Percentiles rank a stretch among this genome's conserved stretches.
Conservation (phyloP, 2,797 vertebrate genomes). For the Eutrigla gurnardus region DNA sequence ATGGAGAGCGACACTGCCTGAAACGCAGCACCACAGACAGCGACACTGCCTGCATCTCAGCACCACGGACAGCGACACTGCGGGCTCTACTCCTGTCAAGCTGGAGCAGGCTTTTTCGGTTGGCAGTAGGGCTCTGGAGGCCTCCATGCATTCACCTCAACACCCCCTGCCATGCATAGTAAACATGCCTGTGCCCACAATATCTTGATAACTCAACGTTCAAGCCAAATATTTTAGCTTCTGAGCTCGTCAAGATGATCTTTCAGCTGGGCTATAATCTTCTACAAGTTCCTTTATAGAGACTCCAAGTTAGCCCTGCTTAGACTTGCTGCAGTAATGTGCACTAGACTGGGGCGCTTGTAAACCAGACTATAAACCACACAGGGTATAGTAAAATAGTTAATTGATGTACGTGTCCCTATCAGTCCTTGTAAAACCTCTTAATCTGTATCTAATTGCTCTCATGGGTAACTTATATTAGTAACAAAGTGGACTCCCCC, state of each 20-base stretch:
- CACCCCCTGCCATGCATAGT: constrained; percentile 22
- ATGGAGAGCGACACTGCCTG: too few relatives aligned
- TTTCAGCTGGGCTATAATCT: constrained; percentile 23
- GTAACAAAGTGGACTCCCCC: not conserved
- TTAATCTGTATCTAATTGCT: constrained; percentile 45
- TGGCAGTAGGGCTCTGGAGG: constrained; percentile 34
- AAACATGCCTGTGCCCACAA: constrained; percentile 15
- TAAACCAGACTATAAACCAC: constrained; percentile 60
- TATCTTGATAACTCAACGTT: not conserved
- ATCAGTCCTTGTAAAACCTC: constrained; percentile 36
- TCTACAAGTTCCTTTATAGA: constrained; percentile 36
- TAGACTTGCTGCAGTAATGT: constrained; percentile 34
- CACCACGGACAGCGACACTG: constrained; percentile 32
- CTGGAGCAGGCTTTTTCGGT: constrained; percentile 22
- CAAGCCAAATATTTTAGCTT: constrained; percentile 3
- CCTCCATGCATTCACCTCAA: constrained; percentile 30
- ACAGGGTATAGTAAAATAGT: constrained; percentile 46
- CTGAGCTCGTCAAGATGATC: not conserved
- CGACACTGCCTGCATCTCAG: constrained; percentile 11
- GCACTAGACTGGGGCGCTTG: constrained; percentile 51
- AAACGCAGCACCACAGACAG: not conserved
- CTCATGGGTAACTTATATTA: not conserved
- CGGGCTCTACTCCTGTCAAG: constrained; percentile 11
- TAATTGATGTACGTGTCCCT: constrained; percentile 45
- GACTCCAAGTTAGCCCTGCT: constrained; percentile 28